Percentiles rank a stretch among this genome's conserved stretches.
These are phyloP conservation scores for Harpalus rubripes DNA, from an alignment of 2,888 invertebrate species.

Conservation along the genomic window DNA sequence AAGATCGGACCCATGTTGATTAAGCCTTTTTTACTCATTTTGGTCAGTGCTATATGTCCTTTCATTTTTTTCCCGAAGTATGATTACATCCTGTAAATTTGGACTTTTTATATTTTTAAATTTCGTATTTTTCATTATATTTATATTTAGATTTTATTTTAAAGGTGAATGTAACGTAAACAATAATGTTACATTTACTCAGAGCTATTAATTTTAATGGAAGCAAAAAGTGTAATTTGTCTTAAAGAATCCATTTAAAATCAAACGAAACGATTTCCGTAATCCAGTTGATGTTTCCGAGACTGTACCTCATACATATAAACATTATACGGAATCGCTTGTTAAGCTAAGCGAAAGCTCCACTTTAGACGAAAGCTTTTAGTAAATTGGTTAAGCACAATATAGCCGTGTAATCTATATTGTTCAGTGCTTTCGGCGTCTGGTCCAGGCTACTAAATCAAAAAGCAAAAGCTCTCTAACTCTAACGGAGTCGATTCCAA, in stretches of 20 bases:
- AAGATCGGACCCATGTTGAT: too few species aligned
- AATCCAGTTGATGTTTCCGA: conserved; percentile 47
- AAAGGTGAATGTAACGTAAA: background rate
- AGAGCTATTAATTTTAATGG: conserved; percentile 10
- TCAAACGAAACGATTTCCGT: conserved; percentile 48
- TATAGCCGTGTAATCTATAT: conserved; percentile 75
- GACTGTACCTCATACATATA: conserved; percentile 77
- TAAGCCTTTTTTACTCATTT: too few species aligned
- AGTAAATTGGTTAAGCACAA: conserved; percentile 77
- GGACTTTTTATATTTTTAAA: too few species aligned
- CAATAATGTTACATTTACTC: conserved; percentile 1
- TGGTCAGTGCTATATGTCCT: too few species aligned
- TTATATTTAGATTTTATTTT: background rate
- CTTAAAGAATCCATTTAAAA: conserved; percentile 52
- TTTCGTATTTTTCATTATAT: background rate
- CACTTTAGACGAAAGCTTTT: conserved; percentile 78
- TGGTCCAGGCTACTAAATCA: conserved; percentile 61
- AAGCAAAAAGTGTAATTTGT: conserved; percentile 45
- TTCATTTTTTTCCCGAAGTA: too few species aligned
- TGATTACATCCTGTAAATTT: too few species aligned
- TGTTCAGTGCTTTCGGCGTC: conserved; percentile 73
- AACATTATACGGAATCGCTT: conserved; percentile 78
- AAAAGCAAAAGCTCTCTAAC: conserved; percentile 65
- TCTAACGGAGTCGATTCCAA: conserved; percentile 40
- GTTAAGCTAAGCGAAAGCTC: conserved; percentile 78